phyloP scores from a whole-genome alignment of 2,888 invertebrate species.

The Ecdyonurus torrentis region DNA sequence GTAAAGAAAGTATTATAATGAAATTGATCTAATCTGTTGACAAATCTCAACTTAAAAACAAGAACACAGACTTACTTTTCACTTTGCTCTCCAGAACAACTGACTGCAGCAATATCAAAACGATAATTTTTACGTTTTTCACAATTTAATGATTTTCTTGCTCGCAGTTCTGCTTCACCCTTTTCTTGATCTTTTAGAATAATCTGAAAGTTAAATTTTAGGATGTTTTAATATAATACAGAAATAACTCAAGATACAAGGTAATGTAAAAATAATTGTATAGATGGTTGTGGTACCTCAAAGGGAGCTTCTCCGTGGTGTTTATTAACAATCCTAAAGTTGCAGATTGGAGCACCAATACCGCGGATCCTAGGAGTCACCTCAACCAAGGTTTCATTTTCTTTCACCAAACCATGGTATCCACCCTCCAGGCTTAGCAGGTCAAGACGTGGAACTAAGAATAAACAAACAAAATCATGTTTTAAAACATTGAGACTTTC shows the following conservation, averaged over 20 bases:
- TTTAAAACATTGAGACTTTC: too few species aligned
- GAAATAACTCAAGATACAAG: too few species aligned
- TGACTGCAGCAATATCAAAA: constrained; percentile 87
- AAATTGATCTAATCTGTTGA: too few species aligned
- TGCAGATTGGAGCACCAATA: constrained; percentile 60
- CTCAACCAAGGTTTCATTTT: constrained; percentile 83
- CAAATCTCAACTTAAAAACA: too few species aligned
- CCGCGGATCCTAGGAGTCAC: constrained; percentile 84
- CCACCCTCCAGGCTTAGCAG: constrained; percentile 68
- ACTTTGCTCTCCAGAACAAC: constrained; percentile 73
- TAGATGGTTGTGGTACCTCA: constrained; percentile 44
- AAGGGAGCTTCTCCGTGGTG: constrained; percentile 91
- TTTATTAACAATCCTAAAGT: constrained; percentile 78
- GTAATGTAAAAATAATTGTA: constrained; percentile 15
- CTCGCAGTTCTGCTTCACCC: constrained; percentile 68
- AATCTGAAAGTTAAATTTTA: too few species aligned
- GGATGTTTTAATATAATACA: too few species aligned
- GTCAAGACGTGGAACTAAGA: constrained; percentile 54
- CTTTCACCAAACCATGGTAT: constrained; percentile 82
- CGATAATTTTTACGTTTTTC: constrained; percentile 89
- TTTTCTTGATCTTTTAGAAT: constrained; percentile 24
- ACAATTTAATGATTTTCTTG: constrained; percentile 73
- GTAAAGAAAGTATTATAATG: too few species aligned
- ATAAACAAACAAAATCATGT: constrained; percentile 18
- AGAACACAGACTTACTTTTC: constrained; percentile 44